Evolutionary conservation across 2,113 vertebrate species (phyloP).

Genomic region (Daboia siamensis): DNA sequence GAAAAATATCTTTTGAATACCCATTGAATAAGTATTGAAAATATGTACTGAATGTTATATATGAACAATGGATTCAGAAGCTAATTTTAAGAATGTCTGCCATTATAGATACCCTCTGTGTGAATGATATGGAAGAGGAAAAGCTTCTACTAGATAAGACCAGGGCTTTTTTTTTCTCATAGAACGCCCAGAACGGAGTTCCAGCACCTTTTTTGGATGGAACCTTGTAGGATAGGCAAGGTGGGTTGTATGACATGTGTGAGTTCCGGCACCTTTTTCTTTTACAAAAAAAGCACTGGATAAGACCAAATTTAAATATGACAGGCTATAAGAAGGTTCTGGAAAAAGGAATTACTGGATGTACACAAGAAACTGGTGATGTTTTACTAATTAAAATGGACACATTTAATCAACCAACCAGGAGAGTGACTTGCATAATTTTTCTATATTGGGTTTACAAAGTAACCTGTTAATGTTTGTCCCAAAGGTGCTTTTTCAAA

Average conservation of each 20-base stretch:
- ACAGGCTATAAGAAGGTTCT: not conserved
- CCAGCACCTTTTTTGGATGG: no score
- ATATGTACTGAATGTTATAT: not conserved
- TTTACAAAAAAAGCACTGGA: no score
- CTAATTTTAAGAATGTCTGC: not conserved
- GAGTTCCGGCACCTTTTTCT: no score
- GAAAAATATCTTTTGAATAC: not conserved
- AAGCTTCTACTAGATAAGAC: not conserved
- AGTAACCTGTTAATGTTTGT: not conserved
- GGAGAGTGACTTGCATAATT: not conserved
- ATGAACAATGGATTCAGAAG: not conserved
- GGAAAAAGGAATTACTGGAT: not conserved
- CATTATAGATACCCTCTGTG: not conserved
- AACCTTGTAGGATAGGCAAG: no score
- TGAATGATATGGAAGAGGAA: not conserved
- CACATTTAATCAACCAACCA: not conserved
- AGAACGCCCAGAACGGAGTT: no score
- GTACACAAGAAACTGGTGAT: not conserved
- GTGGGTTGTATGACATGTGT: no score
- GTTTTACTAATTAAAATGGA: not conserved
- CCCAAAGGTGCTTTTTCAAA: no score
- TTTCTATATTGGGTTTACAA: not conserved
- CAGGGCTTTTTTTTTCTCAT: no score
- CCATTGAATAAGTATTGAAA: no score
- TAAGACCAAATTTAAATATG: not conserved